Base-by-base conservation (phyloP, 2,888 invertebrate species). In the Seladonia tumulorum region DNA sequence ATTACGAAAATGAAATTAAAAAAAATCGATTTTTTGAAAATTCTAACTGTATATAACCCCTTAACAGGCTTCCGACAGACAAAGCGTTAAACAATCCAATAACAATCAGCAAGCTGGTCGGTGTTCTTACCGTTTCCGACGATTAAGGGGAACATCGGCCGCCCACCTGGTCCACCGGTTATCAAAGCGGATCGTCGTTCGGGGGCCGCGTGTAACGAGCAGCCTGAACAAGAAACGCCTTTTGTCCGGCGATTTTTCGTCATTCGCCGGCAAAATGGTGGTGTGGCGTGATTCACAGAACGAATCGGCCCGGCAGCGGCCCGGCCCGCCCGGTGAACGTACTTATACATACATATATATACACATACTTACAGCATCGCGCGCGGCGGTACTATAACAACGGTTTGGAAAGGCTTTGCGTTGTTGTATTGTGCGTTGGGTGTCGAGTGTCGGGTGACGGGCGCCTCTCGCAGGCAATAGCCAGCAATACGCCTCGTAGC, bases 191-290 rank as follows among this genome's bases (percentile, higher is more conserved):
- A 85, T 85, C 85, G 79, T 85, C 85, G 79, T 73, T 60, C 35
- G 42, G 68, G 66, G 35, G 39, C n/a, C 39, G 57, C 45, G 72
- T 83, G 79, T 76, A 84, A 85, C 79, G 76, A 76, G 85, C 57
- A 73, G 25, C 73, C n/a, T 53, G 66, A 57, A 45, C 79, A 79
- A 76, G 80, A 68, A 71, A 85, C 63, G 76, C 70, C 85, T 85
- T 85, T 85, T 84, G 85, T 81, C 86, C 81, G 74, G 22, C 49
- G 81, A 85, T 81, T 86, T 86, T 86, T 86, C 86, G 81, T 75
- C 81, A 76, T 73, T 53, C 68, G 63, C 45, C 57, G 68, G 72
- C 63, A 18, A 66, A 83, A 76, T 72, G 83, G 68, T 53, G 78
- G 45, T 76, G 53, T 22, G 53, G 70, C 75, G 76, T 85, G 86